Evolutionary conservation across 2,797 vertebrate species (phyloP), one percentile per base, ranked within the genome.

Genomic region (Todus mexicanus): DNA sequence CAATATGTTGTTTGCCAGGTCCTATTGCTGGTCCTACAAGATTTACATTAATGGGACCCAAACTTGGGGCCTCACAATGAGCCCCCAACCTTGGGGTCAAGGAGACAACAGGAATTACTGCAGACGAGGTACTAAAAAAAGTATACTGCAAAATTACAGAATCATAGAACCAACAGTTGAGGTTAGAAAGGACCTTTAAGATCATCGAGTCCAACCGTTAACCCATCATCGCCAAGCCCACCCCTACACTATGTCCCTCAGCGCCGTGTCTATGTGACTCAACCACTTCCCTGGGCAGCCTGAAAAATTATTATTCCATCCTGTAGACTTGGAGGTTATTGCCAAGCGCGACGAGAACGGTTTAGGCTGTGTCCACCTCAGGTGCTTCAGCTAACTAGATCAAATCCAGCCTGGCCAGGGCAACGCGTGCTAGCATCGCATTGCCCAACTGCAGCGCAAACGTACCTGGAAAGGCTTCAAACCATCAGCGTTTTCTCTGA

Each of bases 361-460:
- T 11, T 75, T 25, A 57, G 70, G 42, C 75, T 48, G 56, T 23
- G 37, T 50, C 29, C 29, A 68, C 35, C 68, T 57, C 0, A 0
- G 18, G 45, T 69, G 43, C 57, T 89, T 65, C 43, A 45, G 56
- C 25, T 16, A 61, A 63, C 12, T 8, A n/a, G 19, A 68, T 12
- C 42, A 87, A 76, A 80, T 12, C n/a, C 86, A 91, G 35, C 61
- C 70, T 20, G 35, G 68, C 31, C 70, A 70, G 27, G 31, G 38
- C 80, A 61, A 38, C 35, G 47, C 4, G 4, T 8, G 1, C 47
- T 3, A 23, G 37, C 59, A 26, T 17, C 11, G 2, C 0, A 0
- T 1, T 38, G 51, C 60, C 68, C 68, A 42, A 12, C 31, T 19
- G 43, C 77, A n/a, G 25, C 7, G 4, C 68, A 40, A 45, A 53